Evolutionary conservation across 2,888 invertebrate genomes (phyloP).

Genomic region (Drosophila quinaria): DNA sequence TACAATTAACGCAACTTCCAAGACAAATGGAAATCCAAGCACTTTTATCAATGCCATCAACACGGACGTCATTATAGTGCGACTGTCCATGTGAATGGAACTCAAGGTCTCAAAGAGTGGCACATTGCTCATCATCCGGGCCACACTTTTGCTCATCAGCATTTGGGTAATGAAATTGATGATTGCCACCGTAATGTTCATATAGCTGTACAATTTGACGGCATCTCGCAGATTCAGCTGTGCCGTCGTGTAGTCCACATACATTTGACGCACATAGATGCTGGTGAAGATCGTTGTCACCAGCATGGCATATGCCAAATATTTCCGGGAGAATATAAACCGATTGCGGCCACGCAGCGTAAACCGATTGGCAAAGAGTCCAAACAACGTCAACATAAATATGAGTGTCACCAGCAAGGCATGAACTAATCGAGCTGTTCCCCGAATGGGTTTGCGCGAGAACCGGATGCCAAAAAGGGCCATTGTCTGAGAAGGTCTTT

Average conservation of each 20-base stretch:
- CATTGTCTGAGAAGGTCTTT: slow-evolving; percentile 38
- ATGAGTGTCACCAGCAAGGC: slow-evolving; percentile 45
- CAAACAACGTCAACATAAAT: slow-evolving; percentile 56
- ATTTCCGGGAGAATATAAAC: slow-evolving; percentile 58
- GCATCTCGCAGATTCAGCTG: slow-evolving; percentile 75
- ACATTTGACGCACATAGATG: slow-evolving; percentile 68
- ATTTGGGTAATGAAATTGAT: slow-evolving; percentile 68
- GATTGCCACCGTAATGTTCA: slow-evolving; percentile 75
- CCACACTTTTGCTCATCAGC: slow-evolving; percentile 38
- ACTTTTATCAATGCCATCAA: slow-evolving; percentile 62
- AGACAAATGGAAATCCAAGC: slow-evolving; percentile 67
- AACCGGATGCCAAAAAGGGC: slow-evolving; percentile 28
- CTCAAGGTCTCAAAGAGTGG: slow-evolving; percentile 62
- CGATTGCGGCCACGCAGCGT: slow-evolving; percentile 40
- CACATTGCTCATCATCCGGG: slow-evolving; percentile 58
- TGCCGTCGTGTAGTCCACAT: slow-evolving; percentile 60
- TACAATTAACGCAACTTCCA: slow-evolving; percentile 68
- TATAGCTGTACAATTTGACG: slow-evolving; percentile 74
- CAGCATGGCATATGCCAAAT: slow-evolving; percentile 63
- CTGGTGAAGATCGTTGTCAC: slow-evolving; percentile 58
- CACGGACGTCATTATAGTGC: slow-evolving; percentile 43
- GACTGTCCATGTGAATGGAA: slow-evolving; percentile 56
- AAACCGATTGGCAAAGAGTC: slow-evolving; percentile 65
- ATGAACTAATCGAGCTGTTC: slow-evolving; percentile 41
- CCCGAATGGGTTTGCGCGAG: slow-evolving; percentile 38